Conservation (phyloP, 2,888 invertebrate species). For the Meloe dianella region DNA sequence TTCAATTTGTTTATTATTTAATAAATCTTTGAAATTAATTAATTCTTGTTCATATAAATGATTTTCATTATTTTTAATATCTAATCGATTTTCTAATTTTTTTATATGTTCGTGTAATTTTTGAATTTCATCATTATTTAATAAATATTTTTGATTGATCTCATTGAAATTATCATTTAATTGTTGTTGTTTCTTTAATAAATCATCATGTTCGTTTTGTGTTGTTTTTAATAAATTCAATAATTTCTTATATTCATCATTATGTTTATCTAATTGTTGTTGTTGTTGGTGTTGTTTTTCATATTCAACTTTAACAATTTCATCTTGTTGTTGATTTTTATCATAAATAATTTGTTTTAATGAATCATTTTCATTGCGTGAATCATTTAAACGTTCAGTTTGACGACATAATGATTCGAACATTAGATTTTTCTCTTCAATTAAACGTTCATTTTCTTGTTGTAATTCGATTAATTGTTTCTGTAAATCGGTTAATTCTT, state of each 20-base stretch:
- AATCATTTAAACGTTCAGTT: constrained; percentile 89
- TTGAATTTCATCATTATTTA: constrained; percentile 68
- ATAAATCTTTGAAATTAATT: constrained; percentile 73
- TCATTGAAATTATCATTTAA: constrained; percentile 73
- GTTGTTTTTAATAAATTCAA: constrained; percentile 83
- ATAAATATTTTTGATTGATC: constrained; percentile 66
- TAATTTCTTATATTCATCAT: constrained; percentile 71
- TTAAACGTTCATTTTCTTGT: constrained; percentile 84
- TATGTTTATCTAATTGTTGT: constrained; percentile 67
- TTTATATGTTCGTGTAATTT: constrained; percentile 73
- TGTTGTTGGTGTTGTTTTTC: constrained; percentile 48
- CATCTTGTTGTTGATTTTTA: constrained; percentile 66
- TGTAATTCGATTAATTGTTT: constrained; percentile 85
- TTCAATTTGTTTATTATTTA: constrained; percentile 79
- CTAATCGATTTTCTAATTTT: constrained; percentile 74
- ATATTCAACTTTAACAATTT: constrained; percentile 44
- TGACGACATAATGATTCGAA: constrained; percentile 90
- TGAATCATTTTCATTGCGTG: constrained; percentile 82
- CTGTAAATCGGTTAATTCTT: constrained; percentile 90
- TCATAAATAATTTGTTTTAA: constrained; percentile 78
- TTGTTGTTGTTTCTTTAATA: constrained; percentile 79
- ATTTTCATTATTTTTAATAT: constrained; percentile 77
- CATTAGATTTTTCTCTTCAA: constrained; percentile 88
- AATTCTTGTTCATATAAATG: constrained; percentile 76
- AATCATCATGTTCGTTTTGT: constrained; percentile 78